phyloP scores from a whole-genome alignment of 2,113 vertebrate genomes.

The Anguilla rostrata region DNA sequence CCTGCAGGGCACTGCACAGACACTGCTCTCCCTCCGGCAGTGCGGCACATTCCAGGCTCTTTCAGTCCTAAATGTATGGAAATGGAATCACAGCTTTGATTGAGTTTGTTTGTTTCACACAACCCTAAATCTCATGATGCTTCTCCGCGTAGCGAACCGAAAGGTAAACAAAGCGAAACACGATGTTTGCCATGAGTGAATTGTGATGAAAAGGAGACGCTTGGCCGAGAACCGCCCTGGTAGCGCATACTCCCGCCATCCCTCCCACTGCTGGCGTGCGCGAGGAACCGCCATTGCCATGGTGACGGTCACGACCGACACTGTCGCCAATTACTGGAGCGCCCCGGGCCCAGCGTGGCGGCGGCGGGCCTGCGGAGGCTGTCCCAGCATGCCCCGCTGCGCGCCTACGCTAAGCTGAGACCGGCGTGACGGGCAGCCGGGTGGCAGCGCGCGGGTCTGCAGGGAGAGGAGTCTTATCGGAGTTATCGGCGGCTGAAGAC shows the following conservation, averaged over 20 bases:
- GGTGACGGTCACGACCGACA: constrained; percentile 19
- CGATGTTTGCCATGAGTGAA: background rate
- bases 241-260: constrained; percentile 1
- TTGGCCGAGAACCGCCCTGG: background rate
- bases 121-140: background rate
- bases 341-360: constrained; percentile 2
- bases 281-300: constrained; percentile 3
- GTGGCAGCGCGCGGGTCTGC: too few species aligned
- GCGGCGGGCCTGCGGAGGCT: background rate
- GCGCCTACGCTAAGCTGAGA: background rate
- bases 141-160: background rate
- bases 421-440: too few species aligned
- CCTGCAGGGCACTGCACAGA: background rate
- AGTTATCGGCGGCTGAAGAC: too few species aligned
- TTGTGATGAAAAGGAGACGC: background rate
- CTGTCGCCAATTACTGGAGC: constrained; percentile 7
- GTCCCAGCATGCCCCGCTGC: background rate
- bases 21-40: background rate
- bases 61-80: background rate
- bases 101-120: background rate
- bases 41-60: background rate
- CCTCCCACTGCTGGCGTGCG: constrained; percentile 1
- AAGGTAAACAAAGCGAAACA: too few species aligned
- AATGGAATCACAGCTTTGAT: background rate
- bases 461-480: background rate